Evolutionary conservation across 2,888 invertebrate species (phyloP).

Genomic region (Torymus tubicola): DNA sequence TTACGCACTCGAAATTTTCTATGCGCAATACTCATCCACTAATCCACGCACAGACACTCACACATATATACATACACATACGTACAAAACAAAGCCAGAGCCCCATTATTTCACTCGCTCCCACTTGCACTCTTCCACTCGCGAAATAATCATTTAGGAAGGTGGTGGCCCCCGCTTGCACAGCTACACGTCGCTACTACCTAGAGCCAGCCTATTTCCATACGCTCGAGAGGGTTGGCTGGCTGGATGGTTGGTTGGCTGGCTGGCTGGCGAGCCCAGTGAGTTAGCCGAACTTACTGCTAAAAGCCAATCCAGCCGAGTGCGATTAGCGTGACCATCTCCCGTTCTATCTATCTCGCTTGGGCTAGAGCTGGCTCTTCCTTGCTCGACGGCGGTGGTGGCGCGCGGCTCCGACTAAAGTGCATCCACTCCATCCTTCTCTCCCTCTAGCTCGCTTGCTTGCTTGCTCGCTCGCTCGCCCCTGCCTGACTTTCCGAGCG

Average conservation of each 20-base stretch:
- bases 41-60: background rate
- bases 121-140: background rate
- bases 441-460: background rate
- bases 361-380: constrained; percentile 12
- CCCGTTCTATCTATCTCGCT: constrained; percentile 18
- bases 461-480: background rate
- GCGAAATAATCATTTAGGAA: constrained; percentile 3
- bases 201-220: constrained; percentile 34
- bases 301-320: constrained; percentile 70
- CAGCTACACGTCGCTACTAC: no score
- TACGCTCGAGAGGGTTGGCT: constrained; percentile 16
- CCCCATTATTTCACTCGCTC: constrained; percentile 15
- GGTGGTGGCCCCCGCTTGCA: background rate
- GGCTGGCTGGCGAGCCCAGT: constrained; percentile 1
- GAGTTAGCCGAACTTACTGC: constrained; percentile 64
- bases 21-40: no score
- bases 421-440: constrained; percentile 40
- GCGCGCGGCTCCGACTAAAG: constrained; percentile 21
- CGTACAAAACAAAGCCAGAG: constrained; percentile 8
- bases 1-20: no score
- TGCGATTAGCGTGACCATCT: constrained; percentile 70
- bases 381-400: background rate
- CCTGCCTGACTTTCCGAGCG: constrained; percentile 25
- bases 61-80: no score
- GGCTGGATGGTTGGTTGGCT: no score